phyloP scores from a whole-genome alignment of 2,888 invertebrate genomes.

The Epinotia ramella region DNA sequence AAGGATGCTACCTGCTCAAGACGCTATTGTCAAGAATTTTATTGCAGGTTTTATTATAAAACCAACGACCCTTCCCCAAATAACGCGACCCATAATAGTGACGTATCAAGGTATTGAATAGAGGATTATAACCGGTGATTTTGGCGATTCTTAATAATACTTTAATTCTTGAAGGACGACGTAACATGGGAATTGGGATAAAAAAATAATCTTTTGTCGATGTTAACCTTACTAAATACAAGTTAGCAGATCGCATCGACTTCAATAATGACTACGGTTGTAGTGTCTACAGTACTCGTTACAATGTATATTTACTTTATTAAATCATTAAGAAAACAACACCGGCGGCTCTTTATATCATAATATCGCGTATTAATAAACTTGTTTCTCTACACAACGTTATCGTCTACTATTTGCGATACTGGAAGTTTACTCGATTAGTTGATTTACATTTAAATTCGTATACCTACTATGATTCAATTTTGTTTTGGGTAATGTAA shows the following conservation, averaged over 20 bases:
- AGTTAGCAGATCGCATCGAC: slow-evolving; percentile 18
- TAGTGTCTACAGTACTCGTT: slow-evolving; percentile 44
- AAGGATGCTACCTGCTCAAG: slow-evolving; percentile 43
- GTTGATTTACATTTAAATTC: slow-evolving; percentile 19
- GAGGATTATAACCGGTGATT: slow-evolving; percentile 39
- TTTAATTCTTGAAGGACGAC: slow-evolving; percentile 1
- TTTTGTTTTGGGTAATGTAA: slow-evolving; percentile 26
- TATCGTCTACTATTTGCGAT: slow-evolving; percentile 26
- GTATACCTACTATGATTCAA: slow-evolving; percentile 38
- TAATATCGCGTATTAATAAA: slow-evolving; percentile 28
- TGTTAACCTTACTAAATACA: slow-evolving; percentile 27
- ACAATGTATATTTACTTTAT: slow-evolving; percentile 49
- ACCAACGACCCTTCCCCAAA: slow-evolving; percentile 15
- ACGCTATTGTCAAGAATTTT: slow-evolving; percentile 29
- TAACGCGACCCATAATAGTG: slow-evolving; percentile 22
- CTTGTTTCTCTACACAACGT: slow-evolving; percentile 17
- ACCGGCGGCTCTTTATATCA: slow-evolving; percentile 33
- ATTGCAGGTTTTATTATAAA: slow-evolving; percentile 43
- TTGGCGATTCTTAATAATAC: slow-evolving; percentile 18
- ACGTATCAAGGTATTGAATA: slow-evolving; percentile 28
- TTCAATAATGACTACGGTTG: slow-evolving; percentile 28
- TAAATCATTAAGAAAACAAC: slow-evolving; percentile 59
- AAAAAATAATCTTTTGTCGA: slow-evolving; percentile 16
- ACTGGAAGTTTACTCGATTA: slow-evolving; percentile 7
- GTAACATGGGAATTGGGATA: slow-evolving; percentile 29